A percentile compares a stretch with the other conserved stretches of the same genome.
Conservation (phyloP, 2,113 vertebrate genomes). For the Lophura nycthemera region DNA sequence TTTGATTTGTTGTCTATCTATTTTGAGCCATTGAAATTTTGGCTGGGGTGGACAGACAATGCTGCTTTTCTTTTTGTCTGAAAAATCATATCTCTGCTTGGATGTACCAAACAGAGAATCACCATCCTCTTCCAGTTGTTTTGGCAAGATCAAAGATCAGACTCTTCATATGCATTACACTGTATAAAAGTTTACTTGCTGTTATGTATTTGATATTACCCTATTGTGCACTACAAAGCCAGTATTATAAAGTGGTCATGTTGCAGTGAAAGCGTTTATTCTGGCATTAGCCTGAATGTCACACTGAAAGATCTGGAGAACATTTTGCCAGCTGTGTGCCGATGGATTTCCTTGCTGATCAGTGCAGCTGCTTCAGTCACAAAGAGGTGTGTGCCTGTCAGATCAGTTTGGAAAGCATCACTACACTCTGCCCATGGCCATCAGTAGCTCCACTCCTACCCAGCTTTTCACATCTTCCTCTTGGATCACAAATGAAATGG, state of each 20-base stretch:
- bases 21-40: background rate
- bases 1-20: background rate
- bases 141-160: background rate
- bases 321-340: background rate
- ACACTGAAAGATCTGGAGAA: background rate
- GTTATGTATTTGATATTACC: background rate
- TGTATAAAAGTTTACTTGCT: background rate
- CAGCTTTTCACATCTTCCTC: background rate
- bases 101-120: background rate
- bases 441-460: background rate
- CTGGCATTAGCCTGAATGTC: background rate
- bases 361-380: background rate
- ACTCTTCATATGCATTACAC: background rate
- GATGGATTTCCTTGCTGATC: background rate
- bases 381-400: background rate
- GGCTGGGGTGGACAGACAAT: background rate
- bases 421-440: background rate
- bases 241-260: background rate
- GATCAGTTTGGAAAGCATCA: background rate
- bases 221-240: background rate
- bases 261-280: background rate
- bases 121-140: background rate
- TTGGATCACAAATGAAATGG: background rate
- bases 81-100: background rate
- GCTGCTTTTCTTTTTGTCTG: background rate